Evolutionary conservation across 2,888 invertebrate genomes (phyloP), one percentile per base, ranked within the genome.

Genomic region (Ceramica pisi): DNA sequence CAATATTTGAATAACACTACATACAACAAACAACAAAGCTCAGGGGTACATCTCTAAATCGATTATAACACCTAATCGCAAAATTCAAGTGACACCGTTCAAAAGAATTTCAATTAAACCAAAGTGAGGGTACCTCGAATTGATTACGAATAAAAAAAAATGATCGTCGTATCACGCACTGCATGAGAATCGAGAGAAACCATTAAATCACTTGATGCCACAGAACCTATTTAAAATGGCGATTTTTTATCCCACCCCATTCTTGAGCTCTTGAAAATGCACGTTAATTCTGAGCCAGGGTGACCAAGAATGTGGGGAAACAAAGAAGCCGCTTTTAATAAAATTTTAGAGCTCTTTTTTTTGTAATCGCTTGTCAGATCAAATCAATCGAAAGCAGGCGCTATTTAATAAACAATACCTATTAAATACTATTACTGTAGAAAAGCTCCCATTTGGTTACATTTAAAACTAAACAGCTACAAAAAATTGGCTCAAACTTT

Each of bases 181-280:
- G 95, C 93, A 94, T 95, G 87, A 87, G 90, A 94, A 94, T 91
- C 83, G 90, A 79, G 89, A 82, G 87, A 87, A 90, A 91, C 94
- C 95, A 93, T 95, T 95, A 95, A 95, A 96, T 95, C 95, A 93
- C 93, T 93, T 90, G 92, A 90, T 89, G 90, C 93, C 93, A 90
- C 92, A 91, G 90, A 94, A 92, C 90, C 94, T 94, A 93, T 94
- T 94, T 92, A 93, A 94, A 94, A 94, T 90, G 66, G 91, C 93
- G 92, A 94, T 94, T 94, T 93, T 94, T 94, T 94, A 94, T 92
- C 90, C 91, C 89, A 83, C 89, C 90, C 89, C 87, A 81, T 81
- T 77, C 78, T 70, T 77, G 68, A 67, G 67, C 73, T 72, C 60
- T 81, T 73, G 73, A 72, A 82, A 85, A 72, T 85, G 76, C 75